phyloP scores from a whole-genome alignment of 2,797 vertebrate species.

The Hemitrygon akajei region DNA sequence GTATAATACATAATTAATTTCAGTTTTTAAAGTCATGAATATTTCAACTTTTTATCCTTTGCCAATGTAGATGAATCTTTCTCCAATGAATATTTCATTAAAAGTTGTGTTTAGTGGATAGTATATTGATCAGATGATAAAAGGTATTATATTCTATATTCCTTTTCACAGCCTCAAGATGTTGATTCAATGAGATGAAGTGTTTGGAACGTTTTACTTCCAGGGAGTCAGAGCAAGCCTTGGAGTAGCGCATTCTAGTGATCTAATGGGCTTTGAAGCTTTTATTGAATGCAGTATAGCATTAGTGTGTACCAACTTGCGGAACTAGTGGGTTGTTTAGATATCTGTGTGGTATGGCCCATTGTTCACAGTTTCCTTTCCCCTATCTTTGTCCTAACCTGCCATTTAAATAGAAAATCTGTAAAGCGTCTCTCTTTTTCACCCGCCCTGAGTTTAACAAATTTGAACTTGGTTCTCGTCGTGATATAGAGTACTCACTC shows the following conservation, averaged over 20 bases:
- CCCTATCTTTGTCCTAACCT: too few relatives aligned
- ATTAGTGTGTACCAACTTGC: background rate
- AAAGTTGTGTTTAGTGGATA: too few relatives aligned
- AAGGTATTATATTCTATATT: background rate
- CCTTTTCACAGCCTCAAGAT: background rate
- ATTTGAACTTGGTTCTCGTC: background rate
- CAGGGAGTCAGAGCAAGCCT: background rate
- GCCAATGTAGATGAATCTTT: too few relatives aligned
- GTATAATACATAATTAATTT: too few relatives aligned
- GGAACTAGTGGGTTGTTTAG: background rate
- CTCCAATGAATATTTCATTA: too few relatives aligned
- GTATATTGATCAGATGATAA: background rate
- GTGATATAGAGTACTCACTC: background rate
- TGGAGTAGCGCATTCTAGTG: background rate
- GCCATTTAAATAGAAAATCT: background rate
- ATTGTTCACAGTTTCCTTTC: background rate
- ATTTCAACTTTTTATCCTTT: too few relatives aligned
- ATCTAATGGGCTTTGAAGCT: background rate
- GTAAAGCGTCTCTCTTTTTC: background rate
- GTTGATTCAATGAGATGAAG: background rate
- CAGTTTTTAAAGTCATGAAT: too few relatives aligned
- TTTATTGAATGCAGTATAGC: background rate
- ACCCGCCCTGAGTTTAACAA: background rate
- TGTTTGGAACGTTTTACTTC: background rate
- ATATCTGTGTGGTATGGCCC: background rate